phyloP scores from a whole-genome alignment of 2,797 vertebrate genomes.

The Mastacembelus armatus region DNA sequence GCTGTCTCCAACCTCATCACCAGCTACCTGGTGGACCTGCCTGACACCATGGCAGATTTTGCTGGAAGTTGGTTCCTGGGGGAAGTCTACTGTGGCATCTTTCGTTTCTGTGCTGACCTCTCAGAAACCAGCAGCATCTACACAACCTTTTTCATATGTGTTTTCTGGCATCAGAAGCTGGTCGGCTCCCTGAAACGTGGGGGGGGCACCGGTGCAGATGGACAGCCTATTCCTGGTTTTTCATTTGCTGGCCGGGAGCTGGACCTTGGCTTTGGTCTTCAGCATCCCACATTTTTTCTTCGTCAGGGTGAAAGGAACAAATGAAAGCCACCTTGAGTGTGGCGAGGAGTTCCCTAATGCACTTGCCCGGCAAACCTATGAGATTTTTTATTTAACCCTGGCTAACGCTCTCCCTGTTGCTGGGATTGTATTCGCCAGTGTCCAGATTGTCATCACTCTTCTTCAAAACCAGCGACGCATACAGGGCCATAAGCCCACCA shows the following conservation, averaged over 20 bases:
- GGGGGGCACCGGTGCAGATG: constrained; percentile 72
- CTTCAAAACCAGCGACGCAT: constrained; percentile 74
- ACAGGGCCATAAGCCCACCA: constrained; percentile 18
- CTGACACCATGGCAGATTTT: constrained; percentile 77
- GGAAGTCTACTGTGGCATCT: constrained; percentile 73
- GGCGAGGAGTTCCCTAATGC: constrained; percentile 60
- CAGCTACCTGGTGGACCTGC: constrained; percentile 84
- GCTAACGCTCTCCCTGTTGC: constrained; percentile 78
- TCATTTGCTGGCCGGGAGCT: constrained; percentile 75
- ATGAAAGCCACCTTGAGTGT: constrained; percentile 68
- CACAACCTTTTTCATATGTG: constrained; percentile 83
- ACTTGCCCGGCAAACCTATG: constrained; percentile 54
- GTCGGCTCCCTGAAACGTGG: constrained; percentile 81
- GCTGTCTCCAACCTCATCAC: constrained; percentile 86
- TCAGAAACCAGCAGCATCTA: constrained; percentile 86
- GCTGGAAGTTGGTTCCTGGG: constrained; percentile 77
- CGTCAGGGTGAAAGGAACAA: constrained; percentile 31
- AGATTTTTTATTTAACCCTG: constrained; percentile 73
- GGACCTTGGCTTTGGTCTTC: constrained; percentile 73
- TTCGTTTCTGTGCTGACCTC: constrained; percentile 77
- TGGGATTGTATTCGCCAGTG: constrained; percentile 74
- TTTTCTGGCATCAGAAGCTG: constrained; percentile 86
- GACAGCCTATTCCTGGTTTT: constrained; percentile 75
- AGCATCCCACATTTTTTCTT: constrained; percentile 78
- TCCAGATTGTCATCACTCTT: constrained; percentile 79